Conservation (phyloP, 2,888 invertebrate genomes). For the Smittia sp. region DNA sequence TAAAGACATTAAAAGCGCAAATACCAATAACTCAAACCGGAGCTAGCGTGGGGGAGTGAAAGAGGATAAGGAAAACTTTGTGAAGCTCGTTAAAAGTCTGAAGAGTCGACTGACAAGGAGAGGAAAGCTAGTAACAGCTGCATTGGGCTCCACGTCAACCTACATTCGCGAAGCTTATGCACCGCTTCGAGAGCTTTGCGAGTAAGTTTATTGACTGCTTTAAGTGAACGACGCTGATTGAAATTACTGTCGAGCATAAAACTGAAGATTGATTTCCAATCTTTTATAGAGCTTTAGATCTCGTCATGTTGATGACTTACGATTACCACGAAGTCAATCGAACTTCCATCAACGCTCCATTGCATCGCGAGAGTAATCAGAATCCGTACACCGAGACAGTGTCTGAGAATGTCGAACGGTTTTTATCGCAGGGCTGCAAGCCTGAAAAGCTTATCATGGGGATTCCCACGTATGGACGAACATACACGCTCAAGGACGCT, state of each 20-base stretch:
- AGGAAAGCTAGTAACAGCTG: slow-evolving; percentile 43
- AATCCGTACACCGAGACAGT: slow-evolving; percentile 23
- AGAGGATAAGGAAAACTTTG: slow-evolving; percentile 53
- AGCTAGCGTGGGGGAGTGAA: slow-evolving; percentile 51
- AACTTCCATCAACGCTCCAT: slow-evolving; percentile 53
- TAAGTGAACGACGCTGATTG: slow-evolving; percentile 2
- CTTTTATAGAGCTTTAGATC: slow-evolving; percentile 47
- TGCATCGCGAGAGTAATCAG: slow-evolving; percentile 45
- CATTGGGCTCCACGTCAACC: slow-evolving; percentile 5
- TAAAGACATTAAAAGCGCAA: neutral
- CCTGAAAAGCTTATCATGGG: slow-evolving; percentile 52
- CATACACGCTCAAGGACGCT: slow-evolving; percentile 49
- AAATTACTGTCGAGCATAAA: neutral
- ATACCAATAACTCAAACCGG: neutral
- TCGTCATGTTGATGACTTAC: slow-evolving; percentile 57
- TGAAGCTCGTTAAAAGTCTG: slow-evolving; percentile 51
- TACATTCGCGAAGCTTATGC: slow-evolving; percentile 50
- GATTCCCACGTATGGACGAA: slow-evolving; percentile 52
- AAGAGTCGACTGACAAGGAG: slow-evolving; percentile 50
- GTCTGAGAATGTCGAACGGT: slow-evolving; percentile 51
- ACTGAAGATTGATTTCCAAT: neutral
- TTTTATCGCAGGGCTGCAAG: slow-evolving; percentile 50
- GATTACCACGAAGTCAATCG: slow-evolving; percentile 51
- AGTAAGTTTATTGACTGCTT: slow-evolving; percentile 45
- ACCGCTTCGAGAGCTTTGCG: slow-evolving; percentile 48